Base-by-base conservation (phyloP, 2,797 vertebrate species). In the Halcyon smyrnensis region DNA sequence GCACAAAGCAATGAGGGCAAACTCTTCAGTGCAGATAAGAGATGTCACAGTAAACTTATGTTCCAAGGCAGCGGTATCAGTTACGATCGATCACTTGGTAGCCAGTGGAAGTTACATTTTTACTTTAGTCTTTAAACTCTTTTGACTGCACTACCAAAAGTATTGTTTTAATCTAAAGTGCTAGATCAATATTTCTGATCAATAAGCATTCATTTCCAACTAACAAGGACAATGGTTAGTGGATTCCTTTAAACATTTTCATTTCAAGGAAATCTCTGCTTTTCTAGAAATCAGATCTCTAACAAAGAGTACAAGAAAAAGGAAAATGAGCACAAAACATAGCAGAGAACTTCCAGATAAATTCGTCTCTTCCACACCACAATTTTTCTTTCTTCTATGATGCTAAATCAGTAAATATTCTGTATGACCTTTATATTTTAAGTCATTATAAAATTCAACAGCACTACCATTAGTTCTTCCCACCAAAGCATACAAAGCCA, bases 1-100 rank as follows among this genome's bases (percentile, higher is more conserved):
- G 95, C 95, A 97, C 94, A 97, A 97, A 98, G 97, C 97, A 98
- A 91, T 85, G 97, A 98, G 96, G 97, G 91, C 98, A 96, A 98
- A 98, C 98, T 98, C 98, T 95, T 97, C 98, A 97, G 98, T 97
- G 98, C 97, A 97, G 98, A 98, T 98, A 99, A 98, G 98, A 98
- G 98, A 98, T 98, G 98, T 98, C 97, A 97, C 90, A 81, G 96
- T 97, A 98, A 97, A 98, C 98, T 98, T 98, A 98, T 98, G 98
- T 98, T 98, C 95, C 90, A 92, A 96, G 95, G 98, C 97, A 96
- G 92, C 82, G 96, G 96, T 98, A 98, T 98, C 98, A 97, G 97
- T 97, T 97, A 96, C 98, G 95, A 99, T 99, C 98, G 98, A 98
- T 98, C 98, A 98, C 97, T 98, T 97, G 96, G 97, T 98, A 98